Percentiles rank a stretch among this genome's conserved stretches.
Evolutionary conservation across 64 coral and sea anemone genomes (phyloP).

Genomic region (Anthopleura sola): DNA sequence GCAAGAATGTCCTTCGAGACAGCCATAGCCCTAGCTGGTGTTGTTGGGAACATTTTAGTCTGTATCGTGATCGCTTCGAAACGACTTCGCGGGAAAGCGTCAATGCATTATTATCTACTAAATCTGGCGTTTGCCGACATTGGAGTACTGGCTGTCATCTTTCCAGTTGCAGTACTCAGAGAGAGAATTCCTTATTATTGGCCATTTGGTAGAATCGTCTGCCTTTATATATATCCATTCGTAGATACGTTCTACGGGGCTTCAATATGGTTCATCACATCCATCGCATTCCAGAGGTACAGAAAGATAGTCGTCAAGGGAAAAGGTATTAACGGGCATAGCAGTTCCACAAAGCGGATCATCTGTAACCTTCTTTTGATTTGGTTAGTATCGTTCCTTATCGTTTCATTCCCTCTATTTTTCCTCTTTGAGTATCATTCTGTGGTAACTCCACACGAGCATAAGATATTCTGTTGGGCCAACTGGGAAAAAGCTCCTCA

Average conservation of each 20-base stretch:
- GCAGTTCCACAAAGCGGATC: slow-evolving; percentile 9
- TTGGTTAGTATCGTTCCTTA: slow-evolving; percentile 51
- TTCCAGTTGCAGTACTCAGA: slow-evolving; percentile 65
- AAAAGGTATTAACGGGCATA: background rate
- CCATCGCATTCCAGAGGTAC: slow-evolving; percentile 57
- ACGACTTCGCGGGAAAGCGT: background rate
- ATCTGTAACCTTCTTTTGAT: slow-evolving; percentile 6
- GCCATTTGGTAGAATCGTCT: slow-evolving; percentile 36
- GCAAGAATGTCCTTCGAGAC: slow-evolving; percentile 19
- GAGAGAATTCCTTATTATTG: slow-evolving; percentile 45
- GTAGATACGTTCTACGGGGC: slow-evolving; percentile 53
- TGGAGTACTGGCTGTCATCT: slow-evolving; percentile 17
- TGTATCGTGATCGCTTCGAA: slow-evolving; percentile 22
- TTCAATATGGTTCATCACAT: slow-evolving; percentile 59
- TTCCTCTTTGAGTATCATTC: slow-evolving; percentile 53
- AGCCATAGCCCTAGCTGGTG: slow-evolving; percentile 2
- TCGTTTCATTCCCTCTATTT: slow-evolving; percentile 48
- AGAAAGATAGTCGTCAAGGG: slow-evolving; percentile 36
- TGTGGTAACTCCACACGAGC: too few species aligned
- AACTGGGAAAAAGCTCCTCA: slow-evolving; percentile 21
- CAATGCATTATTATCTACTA: slow-evolving; percentile 28
- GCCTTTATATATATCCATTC: slow-evolving; percentile 44
- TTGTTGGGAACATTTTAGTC: slow-evolving; percentile 28
- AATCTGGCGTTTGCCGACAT: slow-evolving; percentile 63
- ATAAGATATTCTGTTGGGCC: background rate